Conservation (phyloP, 2,113 vertebrate genomes). For the Rousettus leschenaultii region DNA sequence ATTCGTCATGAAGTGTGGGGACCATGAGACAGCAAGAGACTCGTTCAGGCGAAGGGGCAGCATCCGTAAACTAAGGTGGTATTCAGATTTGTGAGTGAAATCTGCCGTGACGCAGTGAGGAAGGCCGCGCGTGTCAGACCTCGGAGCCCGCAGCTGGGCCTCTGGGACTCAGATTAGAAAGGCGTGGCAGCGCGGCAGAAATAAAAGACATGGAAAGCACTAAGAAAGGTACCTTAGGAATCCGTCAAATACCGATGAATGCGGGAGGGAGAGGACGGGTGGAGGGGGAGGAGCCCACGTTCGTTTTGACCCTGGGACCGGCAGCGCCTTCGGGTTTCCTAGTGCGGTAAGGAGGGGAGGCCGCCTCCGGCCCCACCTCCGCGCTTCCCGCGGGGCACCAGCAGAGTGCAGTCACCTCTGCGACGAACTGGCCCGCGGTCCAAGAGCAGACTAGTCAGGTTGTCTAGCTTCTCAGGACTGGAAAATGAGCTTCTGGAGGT, state of each 20-base stretch:
- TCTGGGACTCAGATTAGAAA: not conserved
- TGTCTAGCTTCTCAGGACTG: not conserved
- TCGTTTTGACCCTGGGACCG: not conserved
- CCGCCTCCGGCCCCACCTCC: fast-evolving
- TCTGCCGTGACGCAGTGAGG: not conserved
- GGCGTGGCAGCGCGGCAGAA: not conserved
- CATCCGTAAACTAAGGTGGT: not conserved
- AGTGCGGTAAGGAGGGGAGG: fast-evolving
- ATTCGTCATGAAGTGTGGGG: not conserved
- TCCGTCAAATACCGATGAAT: not conserved
- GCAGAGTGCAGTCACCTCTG: not conserved
- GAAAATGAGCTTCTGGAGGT: constrained; percentile 58
- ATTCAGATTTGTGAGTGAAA: not conserved
- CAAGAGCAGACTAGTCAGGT: not conserved
- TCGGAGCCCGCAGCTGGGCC: not conserved
- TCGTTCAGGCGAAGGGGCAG: not conserved
- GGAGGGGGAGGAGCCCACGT: fast-evolving
- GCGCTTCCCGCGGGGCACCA: constrained; percentile 47
- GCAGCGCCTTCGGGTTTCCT: not conserved
- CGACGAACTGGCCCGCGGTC: fast-evolving
- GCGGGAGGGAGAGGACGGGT: no score
- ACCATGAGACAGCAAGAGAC: not conserved
- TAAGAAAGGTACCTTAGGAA: not conserved
- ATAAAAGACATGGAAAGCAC: not conserved
- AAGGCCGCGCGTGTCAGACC: fast-evolving